A percentile compares a stretch with the other conserved stretches of the same genome.
phyloP scores from a whole-genome alignment of 2,888 invertebrate species.

The Luperina nickerlii region DNA sequence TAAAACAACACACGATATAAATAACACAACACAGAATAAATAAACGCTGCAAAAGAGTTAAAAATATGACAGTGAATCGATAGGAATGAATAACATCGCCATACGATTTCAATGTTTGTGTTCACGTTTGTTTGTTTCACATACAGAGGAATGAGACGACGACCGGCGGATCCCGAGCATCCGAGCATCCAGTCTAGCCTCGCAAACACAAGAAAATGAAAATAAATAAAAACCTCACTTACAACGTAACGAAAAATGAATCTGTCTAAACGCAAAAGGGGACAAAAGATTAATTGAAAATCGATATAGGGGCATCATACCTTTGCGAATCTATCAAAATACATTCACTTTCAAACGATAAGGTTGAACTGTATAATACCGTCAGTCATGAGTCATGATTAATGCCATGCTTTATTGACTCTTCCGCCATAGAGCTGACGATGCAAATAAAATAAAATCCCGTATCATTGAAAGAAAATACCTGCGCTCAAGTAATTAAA shows the following conservation, averaged over 20 bases:
- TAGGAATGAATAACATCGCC: conserved; percentile 81
- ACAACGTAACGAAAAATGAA: conserved; percentile 80
- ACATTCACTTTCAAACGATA: conserved; percentile 86
- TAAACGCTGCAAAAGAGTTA: conserved; percentile 57
- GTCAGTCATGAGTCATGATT: conserved; percentile 87
- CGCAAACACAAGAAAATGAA: conserved; percentile 79
- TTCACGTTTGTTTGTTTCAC: conserved; percentile 81
- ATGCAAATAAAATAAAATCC: conserved; percentile 75
- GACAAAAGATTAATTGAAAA: conserved; percentile 89
- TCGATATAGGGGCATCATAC: conserved; percentile 85
- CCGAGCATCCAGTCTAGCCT: conserved; percentile 63
- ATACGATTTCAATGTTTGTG: conserved; percentile 84
- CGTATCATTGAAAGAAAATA: conserved; percentile 72
- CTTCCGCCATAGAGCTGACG: conserved; percentile 67
- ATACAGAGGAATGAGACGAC: conserved; percentile 77
- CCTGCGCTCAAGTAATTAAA: conserved; percentile 67
- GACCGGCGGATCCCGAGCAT: conserved; percentile 69
- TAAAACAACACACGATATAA: conserved; percentile 31
- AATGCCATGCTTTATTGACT: conserved; percentile 85
- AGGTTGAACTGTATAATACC: conserved; percentile 82
- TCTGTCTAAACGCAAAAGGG: conserved; percentile 83
- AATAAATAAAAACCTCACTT: conserved; percentile 77
- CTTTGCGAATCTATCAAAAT: conserved; percentile 87
- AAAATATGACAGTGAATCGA: conserved; percentile 75
- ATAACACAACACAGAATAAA: conserved; percentile 56